Conservation (phyloP, 2,113 vertebrate species). For the Clarias gariepinus region DNA sequence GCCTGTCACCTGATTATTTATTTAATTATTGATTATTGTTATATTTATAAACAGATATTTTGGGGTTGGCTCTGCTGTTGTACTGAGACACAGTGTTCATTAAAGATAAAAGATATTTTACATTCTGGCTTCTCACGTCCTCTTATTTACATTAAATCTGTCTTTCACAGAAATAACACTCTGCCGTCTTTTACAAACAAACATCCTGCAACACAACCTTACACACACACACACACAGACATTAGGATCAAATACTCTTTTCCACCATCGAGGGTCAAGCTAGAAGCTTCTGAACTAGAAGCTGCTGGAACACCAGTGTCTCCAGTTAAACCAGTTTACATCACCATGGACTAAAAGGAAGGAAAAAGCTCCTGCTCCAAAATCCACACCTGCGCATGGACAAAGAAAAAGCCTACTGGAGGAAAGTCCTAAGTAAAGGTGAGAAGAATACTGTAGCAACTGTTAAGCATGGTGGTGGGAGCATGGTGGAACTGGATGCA, state of each 20-base stretch:
- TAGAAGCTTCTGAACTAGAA: too few species aligned
- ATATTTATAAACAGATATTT: constrained; percentile 63
- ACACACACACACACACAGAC: neutral
- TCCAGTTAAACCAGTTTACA: too few species aligned
- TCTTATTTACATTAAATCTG: neutral
- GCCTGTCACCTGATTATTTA: constrained; percentile 50
- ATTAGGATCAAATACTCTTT: neutral
- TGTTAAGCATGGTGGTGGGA: too few species aligned
- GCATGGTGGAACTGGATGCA: too few species aligned
- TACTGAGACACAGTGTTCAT: constrained; percentile 61
- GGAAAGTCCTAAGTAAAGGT: too few species aligned
- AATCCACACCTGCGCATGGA: too few species aligned
- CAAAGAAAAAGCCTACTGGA: too few species aligned
- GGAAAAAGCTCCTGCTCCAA: too few species aligned
- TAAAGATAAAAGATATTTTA: constrained; percentile 64
- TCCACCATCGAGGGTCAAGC: too few species aligned
- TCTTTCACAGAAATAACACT: neutral
- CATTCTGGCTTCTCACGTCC: neutral
- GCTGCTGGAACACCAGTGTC: too few species aligned
- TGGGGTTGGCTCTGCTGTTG: constrained; percentile 46
- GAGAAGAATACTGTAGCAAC: too few species aligned
- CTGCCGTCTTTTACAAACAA: neutral
- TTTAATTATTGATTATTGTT: constrained; percentile 54
- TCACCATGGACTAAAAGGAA: too few species aligned
- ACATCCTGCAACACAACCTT: neutral